Evolutionary conservation across 2,888 invertebrate genomes (phyloP).

Genomic region (Agelastica alni): DNA sequence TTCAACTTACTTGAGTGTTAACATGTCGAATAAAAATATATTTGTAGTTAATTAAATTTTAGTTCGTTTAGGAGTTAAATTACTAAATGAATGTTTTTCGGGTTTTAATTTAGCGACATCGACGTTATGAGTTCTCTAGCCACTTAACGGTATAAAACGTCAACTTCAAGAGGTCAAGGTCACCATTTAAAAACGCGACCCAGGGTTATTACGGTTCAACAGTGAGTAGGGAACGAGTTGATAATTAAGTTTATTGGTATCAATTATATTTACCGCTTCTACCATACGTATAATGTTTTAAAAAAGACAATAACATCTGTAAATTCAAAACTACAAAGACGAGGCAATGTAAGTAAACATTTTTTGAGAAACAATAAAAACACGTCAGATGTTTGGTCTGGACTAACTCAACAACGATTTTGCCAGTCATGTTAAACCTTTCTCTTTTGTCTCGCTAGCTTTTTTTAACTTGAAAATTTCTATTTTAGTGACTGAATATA

Average conservation of each 20-base stretch:
- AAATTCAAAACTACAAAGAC: not conserved
- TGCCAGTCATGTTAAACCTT: slow-evolving; percentile 44
- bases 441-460: slow-evolving; percentile 39
- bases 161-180: slow-evolving; percentile 46
- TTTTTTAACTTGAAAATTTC: slow-evolving; percentile 28
- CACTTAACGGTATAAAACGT: not conserved
- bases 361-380: slow-evolving; percentile 8
- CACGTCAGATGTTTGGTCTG: slow-evolving; percentile 18
- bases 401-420: slow-evolving; percentile 35
- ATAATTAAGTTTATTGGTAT: slow-evolving; percentile 20
- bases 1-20: too few relatives aligned
- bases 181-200: slow-evolving; percentile 47
- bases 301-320: not conserved
- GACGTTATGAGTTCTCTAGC: too few relatives aligned
- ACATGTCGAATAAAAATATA: too few relatives aligned
- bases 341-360: slow-evolving; percentile 15
- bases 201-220: slow-evolving; percentile 49
- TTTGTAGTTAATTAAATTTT: too few relatives aligned
- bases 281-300: slow-evolving; percentile 12
- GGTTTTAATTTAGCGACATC: too few relatives aligned
- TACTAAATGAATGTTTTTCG: too few relatives aligned
- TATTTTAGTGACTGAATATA: slow-evolving; percentile 41
- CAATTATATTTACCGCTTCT: slow-evolving; percentile 8
- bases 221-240: slow-evolving; percentile 27
- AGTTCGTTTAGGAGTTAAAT: too few relatives aligned